Percentiles rank a stretch among this genome's conserved stretches.
phyloP scores from a whole-genome alignment of 35 echinoderm and acorn worm genomes.

The Nesometra sesokonis region DNA sequence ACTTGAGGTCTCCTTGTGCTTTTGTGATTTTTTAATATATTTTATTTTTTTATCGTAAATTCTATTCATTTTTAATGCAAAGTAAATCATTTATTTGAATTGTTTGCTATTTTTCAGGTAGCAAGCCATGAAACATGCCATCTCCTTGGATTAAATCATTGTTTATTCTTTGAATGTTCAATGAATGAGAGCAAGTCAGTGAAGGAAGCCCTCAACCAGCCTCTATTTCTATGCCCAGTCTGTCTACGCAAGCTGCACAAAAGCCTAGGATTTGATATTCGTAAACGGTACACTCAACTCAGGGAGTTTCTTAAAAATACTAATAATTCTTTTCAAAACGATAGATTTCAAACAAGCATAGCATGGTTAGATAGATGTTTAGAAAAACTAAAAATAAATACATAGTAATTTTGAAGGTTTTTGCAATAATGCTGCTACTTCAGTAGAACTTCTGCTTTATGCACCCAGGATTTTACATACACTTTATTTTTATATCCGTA shows the following conservation, averaged over 20 bases:
- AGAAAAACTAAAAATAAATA: neutral
- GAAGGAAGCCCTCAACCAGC: constrained; percentile 49
- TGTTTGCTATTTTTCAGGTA: constrained; percentile 36
- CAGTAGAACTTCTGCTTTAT: too few relatives aligned
- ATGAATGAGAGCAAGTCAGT: constrained; percentile 85
- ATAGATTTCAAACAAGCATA: constrained; percentile 17
- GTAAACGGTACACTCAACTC: constrained; percentile 31
- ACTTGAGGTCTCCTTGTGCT: too few relatives aligned
- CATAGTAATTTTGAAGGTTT: too few relatives aligned
- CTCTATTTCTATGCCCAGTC: constrained; percentile 79
- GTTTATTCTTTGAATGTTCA: constrained; percentile 82
- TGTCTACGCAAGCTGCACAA: constrained; percentile 86
- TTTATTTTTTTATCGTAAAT: too few relatives aligned
- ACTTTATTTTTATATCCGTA: too few relatives aligned
- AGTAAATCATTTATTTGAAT: too few relatives aligned
- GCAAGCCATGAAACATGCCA: constrained; percentile 84
- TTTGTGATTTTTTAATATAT: too few relatives aligned
- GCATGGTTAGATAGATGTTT: constrained; percentile 42
- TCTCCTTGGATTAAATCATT: constrained; percentile 76
- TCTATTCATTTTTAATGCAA: too few relatives aligned
- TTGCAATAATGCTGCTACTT: too few relatives aligned
- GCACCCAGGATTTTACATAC: too few relatives aligned
- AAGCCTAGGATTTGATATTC: constrained; percentile 58
- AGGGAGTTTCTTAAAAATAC: constrained; percentile 25
- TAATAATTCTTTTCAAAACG: constrained; percentile 40